These are phyloP conservation scores for Leucania comma DNA, from an alignment of 2,888 invertebrate genomes.

Conservation along the genomic window DNA sequence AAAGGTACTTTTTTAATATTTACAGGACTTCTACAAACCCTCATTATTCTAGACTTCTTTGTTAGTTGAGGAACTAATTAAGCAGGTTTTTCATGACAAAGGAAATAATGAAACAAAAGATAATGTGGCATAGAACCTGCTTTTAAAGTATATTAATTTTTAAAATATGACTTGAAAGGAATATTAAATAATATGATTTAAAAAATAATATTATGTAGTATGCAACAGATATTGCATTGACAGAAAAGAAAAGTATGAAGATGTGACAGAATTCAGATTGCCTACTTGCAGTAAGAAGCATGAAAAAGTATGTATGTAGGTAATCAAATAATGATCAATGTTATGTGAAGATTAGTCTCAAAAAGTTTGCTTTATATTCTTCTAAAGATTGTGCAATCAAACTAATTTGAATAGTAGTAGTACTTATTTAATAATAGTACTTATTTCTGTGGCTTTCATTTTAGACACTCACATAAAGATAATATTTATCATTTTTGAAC, in stretches of 20 bases:
- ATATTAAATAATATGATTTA: background rate
- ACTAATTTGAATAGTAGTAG: no score
- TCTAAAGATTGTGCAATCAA: background rate
- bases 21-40: background rate
- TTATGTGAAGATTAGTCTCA: background rate
- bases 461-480: background rate
- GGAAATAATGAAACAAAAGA: conserved; percentile 5
- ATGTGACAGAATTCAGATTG: background rate
- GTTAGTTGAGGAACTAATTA: background rate
- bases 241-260: conserved; percentile 4
- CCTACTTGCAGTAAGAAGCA: background rate
- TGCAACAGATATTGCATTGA: background rate
- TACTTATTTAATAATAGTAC: background rate
- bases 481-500: background rate
- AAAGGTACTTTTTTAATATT: background rate
- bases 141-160: background rate
- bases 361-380: background rate
- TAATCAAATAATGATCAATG: background rate
- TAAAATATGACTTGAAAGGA: background rate
- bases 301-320: background rate
- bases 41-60: background rate
- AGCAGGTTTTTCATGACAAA: conserved; percentile 2
- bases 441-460: background rate
- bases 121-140: background rate
- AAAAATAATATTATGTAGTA: background rate